A percentile compares a stretch with the other conserved stretches of the same genome.
Evolutionary conservation across 2,113 vertebrate species (phyloP).

Genomic region (Thunnus maccoyii): DNA sequence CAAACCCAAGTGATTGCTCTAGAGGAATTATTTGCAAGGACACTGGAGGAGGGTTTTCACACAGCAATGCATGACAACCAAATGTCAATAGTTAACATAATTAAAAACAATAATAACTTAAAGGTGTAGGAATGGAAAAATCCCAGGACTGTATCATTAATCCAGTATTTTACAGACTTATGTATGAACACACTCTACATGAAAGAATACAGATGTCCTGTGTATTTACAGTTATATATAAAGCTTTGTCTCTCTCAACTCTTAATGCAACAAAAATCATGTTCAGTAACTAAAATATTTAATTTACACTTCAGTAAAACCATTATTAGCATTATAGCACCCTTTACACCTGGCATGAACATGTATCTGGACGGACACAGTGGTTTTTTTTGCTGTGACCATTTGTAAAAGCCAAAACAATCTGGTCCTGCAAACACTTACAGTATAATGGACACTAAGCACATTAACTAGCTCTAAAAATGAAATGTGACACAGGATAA

Average conservation of each 20-base stretch:
- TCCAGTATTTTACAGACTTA: background rate
- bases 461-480: constrained; percentile 15
- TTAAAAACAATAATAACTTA: constrained; percentile 41
- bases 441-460: background rate
- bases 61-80: constrained; percentile 8
- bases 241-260: background rate
- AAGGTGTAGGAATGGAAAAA: constrained; percentile 39
- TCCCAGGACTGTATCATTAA: background rate
- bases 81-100: constrained; percentile 43
- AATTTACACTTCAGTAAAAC: constrained; percentile 32
- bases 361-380: constrained; percentile 1
- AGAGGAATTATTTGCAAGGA: background rate
- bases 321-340: background rate
- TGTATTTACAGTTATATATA: constrained; percentile 18
- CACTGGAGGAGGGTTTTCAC: background rate
- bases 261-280: background rate
- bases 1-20: background rate
- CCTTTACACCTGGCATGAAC: constrained; percentile 43
- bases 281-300: constrained; percentile 50
- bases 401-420: background rate
- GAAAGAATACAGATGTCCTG: constrained; percentile 6
- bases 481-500: constrained; percentile 1
- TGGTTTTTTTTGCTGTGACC: background rate
- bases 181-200: constrained; percentile 6
- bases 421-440: constrained; percentile 1